phyloP scores from a whole-genome alignment of 2,113 vertebrate species.

The Marmota monax region DNA sequence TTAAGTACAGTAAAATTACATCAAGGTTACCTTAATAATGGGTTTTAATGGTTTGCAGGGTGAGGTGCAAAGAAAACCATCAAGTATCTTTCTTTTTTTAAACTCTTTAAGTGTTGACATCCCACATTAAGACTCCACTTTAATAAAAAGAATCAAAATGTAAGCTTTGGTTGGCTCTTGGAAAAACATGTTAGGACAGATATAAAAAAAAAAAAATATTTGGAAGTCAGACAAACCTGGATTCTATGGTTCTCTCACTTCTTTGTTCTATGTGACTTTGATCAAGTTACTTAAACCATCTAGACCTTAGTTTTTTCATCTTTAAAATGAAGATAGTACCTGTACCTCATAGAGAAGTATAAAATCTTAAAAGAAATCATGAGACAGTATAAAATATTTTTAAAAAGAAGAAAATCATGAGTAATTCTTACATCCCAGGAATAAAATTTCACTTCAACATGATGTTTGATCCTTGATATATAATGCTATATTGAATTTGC shows the following conservation, averaged over 20 bases:
- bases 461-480: neutral
- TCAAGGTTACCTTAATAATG: slow-evolving; percentile 35
- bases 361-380: neutral
- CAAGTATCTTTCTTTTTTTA: neutral
- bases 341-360: neutral
- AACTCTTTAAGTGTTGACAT: neutral
- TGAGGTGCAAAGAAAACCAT: neutral
- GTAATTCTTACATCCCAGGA: neutral
- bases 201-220: neutral
- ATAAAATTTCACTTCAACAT: neutral
- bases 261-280: neutral
- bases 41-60: neutral
- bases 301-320: neutral
- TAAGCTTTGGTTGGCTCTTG: slow-evolving; percentile 12
- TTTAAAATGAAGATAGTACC: neutral
- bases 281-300: neutral
- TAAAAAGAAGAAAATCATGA: neutral
- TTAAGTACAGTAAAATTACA: slow-evolving; percentile 27
- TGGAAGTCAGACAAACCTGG: neutral
- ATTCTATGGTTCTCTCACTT: neutral
- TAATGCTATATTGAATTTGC: neutral
- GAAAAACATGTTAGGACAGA: neutral
- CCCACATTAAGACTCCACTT: neutral
- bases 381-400: neutral
- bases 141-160: neutral